Evolutionary conservation across 2,888 invertebrate genomes (phyloP), one percentile per base, ranked within the genome.

Genomic region (Apamea anceps): DNA sequence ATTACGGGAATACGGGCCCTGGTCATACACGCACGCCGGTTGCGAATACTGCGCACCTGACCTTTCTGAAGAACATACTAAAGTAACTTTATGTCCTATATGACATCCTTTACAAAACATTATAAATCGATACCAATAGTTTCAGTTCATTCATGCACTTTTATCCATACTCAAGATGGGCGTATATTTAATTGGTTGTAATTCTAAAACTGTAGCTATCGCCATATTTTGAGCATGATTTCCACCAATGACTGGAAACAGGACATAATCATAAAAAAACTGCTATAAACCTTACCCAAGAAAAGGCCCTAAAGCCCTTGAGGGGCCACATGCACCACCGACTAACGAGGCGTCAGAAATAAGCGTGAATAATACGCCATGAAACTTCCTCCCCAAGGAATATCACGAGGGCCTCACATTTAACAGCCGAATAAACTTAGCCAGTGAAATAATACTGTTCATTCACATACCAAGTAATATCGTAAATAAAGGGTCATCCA

Each of bases 401-500:
- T 83, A 83, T 75, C 83, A 67, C 77, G 67, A 85, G 83, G 65
- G 65, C 85, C 80, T 83, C 80, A 80, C 88, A 82, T 82, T 89
- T 86, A 88, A 88, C 82, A 83, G 72, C 80, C 84, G 63, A 87
- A 89, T 89, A 89, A 89, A 89, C 85, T 79, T 73, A 79, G 73
- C 81, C 80, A 79, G 86, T 80, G 82, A 85, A 88, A 88, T 88
- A 88, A 87, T 80, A 82, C 79, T 85, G 85, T 88, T 84, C 85
- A 89, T 89, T 85, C 89, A 85, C 89, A 88, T 88, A 84, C 87
- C 88, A 28, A 80, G 85, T 83, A 82, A 87, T 90, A 90, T 86
- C 87, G 85, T 88, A 90, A 90, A 89, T 88, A 88, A 81, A 88
- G 86, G 89, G 88, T 87, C 88, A 87, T 87, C 82, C 84, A 77